phyloP scores from a whole-genome alignment of 2,113 vertebrate genomes.

The Rhegmatorhina hoffmannsi region DNA sequence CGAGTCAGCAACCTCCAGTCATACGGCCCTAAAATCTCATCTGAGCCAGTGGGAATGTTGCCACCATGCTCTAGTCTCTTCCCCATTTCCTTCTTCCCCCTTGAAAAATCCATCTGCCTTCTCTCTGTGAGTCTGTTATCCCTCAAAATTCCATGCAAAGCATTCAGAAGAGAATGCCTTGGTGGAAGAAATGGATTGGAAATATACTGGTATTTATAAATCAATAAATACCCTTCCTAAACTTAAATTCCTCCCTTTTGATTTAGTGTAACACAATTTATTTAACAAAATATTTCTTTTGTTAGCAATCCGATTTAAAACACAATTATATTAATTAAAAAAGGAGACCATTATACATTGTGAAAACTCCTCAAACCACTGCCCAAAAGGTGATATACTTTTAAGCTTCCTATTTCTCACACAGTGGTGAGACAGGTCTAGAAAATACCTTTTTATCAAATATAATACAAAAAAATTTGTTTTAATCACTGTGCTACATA shows the following conservation, averaged over 20 bases:
- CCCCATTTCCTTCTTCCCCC: background rate
- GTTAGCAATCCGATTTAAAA: background rate
- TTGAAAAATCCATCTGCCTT: background rate
- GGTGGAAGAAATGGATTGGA: background rate
- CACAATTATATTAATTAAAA: background rate
- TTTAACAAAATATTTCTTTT: background rate
- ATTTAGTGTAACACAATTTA: background rate
- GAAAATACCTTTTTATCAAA: slow-evolving; percentile 6
- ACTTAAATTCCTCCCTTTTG: background rate
- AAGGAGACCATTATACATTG: background rate
- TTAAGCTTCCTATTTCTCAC: background rate
- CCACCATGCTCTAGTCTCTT: background rate
- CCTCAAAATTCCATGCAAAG: background rate
- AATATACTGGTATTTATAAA: background rate
- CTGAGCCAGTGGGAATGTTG: rapidly evolving
- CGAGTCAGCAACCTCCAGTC: background rate
- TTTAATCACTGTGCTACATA: background rate
- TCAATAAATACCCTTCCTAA: background rate
- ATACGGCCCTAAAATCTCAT: background rate
- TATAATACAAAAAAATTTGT: background rate
- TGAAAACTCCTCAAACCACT: background rate
- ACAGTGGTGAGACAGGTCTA: background rate
- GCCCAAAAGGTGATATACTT: background rate
- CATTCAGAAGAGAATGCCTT: rapidly evolving
- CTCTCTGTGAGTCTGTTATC: background rate